A percentile compares a stretch with the other conserved stretches of the same genome.
Conservation (phyloP, 2,888 invertebrate species). For the Andrena bucephala region DNA sequence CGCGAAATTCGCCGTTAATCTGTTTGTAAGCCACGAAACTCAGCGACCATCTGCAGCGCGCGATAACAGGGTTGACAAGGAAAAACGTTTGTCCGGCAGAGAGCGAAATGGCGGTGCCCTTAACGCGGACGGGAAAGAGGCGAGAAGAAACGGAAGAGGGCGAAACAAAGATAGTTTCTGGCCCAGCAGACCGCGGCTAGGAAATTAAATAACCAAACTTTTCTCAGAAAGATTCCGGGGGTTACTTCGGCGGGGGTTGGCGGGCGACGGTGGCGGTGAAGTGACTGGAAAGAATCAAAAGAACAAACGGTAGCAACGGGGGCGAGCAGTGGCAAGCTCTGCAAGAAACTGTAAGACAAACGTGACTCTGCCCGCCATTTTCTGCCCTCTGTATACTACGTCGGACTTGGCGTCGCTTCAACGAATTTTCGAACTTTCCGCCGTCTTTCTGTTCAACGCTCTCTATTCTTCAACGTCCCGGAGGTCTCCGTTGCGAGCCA, state of each 20-base stretch:
- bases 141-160: slow-evolving; percentile 14
- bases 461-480: slow-evolving; percentile 60
- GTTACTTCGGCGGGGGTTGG: slow-evolving; percentile 61
- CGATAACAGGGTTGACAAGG: slow-evolving; percentile 52
- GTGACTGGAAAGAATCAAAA: slow-evolving; percentile 80
- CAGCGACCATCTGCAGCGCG: slow-evolving; percentile 18
- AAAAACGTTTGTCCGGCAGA: slow-evolving; percentile 38
- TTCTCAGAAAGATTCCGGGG: slow-evolving; percentile 70
- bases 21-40: slow-evolving; percentile 6
- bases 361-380: slow-evolving; percentile 81
- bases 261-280: slow-evolving; percentile 68
- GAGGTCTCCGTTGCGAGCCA: slow-evolving; percentile 38
- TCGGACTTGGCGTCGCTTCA: slow-evolving; percentile 79
- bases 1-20: slow-evolving; percentile 35
- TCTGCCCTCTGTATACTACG: slow-evolving; percentile 74
- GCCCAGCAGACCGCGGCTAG: slow-evolving; percentile 64
- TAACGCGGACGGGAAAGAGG: slow-evolving; percentile 10
- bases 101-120: slow-evolving; percentile 34
- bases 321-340: slow-evolving; percentile 58
- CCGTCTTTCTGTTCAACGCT: slow-evolving; percentile 58
- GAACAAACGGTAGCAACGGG: slow-evolving; percentile 77
- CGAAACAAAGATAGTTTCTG: slow-evolving; percentile 8
- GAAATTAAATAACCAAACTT: slow-evolving; percentile 83
- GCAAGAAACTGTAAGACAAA: slow-evolving; percentile 82
- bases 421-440: slow-evolving; percentile 80